Base-by-base conservation (phyloP, 2,888 invertebrate species). In the Tetranychus truncatus region DNA sequence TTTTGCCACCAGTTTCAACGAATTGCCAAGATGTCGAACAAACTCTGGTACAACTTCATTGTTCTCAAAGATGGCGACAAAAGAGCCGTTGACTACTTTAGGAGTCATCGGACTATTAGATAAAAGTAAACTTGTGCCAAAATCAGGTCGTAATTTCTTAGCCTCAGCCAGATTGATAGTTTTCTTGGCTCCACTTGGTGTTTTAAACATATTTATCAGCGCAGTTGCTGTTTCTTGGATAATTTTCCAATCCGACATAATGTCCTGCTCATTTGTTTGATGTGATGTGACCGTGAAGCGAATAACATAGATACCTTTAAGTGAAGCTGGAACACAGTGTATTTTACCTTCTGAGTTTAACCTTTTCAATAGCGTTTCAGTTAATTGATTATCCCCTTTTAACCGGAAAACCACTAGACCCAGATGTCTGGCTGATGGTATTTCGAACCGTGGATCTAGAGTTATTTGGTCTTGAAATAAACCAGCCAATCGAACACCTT, bases 21-120 rank as follows among this genome's bases (percentile, higher is more conserved):
- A 75, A 45, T 87, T 87, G 1, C 87, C 87, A 79, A 89, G 87
- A 20, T 88, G 88, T 81, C 88, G 88, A 67, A 88, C 88, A 80
- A 89, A 90, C 73, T 89, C 89, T 18, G 87, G 87, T 78, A 90
- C 84, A 67, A 83, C 81, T 80, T 89, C 89, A 73, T 88, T 88
- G 76, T 88, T 88, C 20, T 94, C 93, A 80, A 91, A 91, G 77
- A 94, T 89, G 45, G 93, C 94, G 0, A 90, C 93, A 83, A 92
- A 94, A 73, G 92, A 93, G 5, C 92, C 94, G 80, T 95, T 93
- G 4, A 95, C 92, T 74, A 96, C 91, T 85, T 95, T 96, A 0
- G 96, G 96, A 6, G 94, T 94, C 89, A 92, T 91, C 1, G 95
- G 95, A 2, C 92, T 92, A 83, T 96, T 96, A 74, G 95, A 91